These are phyloP conservation scores for Neoseiulus cucumeris DNA, from an alignment of 1,140 invertebrate genomes.

Conservation along the genomic window DNA sequence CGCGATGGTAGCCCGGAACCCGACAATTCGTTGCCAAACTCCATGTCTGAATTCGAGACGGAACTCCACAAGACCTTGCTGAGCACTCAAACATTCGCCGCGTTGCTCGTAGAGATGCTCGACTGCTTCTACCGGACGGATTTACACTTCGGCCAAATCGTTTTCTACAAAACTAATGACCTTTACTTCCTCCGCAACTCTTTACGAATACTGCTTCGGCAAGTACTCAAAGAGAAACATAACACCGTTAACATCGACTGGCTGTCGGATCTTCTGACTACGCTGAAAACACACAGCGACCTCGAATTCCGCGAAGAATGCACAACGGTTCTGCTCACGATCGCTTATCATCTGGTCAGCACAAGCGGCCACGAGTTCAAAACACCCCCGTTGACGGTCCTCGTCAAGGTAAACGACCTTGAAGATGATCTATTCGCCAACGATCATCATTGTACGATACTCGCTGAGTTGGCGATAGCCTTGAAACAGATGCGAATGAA, in stretches of 20 bases:
- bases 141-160: neutral
- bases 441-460: neutral
- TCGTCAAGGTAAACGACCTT: neutral
- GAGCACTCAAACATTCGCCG: neutral
- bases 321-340: neutral
- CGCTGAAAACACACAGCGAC: neutral
- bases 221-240: neutral
- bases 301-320: neutral
- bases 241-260: neutral
- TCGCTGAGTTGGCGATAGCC: neutral
- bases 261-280: neutral
- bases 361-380: neutral
- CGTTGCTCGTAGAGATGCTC: neutral
- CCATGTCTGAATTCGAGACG: neutral
- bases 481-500: neutral
- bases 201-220: neutral
- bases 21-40: no score
- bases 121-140: neutral
- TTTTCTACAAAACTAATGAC: neutral
- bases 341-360: conserved; percentile 4
- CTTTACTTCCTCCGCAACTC: neutral
- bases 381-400: neutral
- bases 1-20: neutral
- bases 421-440: neutral
- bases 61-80: neutral